Conservation (phyloP, 2,888 invertebrate species). For the Drosophila paranaensis region DNA sequence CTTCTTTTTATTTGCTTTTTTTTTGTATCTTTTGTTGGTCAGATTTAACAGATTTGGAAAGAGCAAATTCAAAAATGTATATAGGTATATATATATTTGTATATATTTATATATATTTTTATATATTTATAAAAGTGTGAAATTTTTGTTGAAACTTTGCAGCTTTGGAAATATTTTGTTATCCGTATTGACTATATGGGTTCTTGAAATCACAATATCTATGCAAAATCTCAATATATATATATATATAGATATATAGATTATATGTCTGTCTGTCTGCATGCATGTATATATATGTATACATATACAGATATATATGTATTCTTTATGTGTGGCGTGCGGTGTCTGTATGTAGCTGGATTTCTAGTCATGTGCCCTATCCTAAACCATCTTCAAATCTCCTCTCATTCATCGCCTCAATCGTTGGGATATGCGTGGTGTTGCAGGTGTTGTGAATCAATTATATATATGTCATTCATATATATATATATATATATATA, state of each 20-base stretch:
- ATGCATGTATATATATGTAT: neutral
- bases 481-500: neutral
- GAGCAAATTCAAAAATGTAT: conserved; percentile 13
- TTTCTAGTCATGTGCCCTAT: conserved; percentile 29
- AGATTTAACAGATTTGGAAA: conserved; percentile 13
- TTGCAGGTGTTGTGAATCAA: conserved; percentile 62
- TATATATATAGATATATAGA: conserved; percentile 37
- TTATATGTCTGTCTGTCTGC: conserved; percentile 2
- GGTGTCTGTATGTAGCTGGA: conserved; percentile 35
- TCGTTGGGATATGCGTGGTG: conserved; percentile 82
- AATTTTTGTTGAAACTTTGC: conserved; percentile 10
- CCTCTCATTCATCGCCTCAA: conserved; percentile 30
- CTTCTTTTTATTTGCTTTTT: neutral
- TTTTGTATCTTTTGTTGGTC: conserved; percentile 2
- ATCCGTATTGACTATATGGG: conserved; percentile 44
- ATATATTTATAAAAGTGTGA: neutral
- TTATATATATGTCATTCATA: conserved; percentile 1
- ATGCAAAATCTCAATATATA: conserved; percentile 62
- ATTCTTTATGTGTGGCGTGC: conserved; percentile 9
- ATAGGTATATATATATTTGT: neutral
- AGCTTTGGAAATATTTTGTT: conserved; percentile 25
- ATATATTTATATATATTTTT: neutral
- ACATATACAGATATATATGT: conserved; percentile 22
- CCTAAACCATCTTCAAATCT: neutral
- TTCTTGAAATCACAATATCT: conserved; percentile 70